Percentiles rank a stretch among this genome's conserved stretches.
These are phyloP conservation scores for Andrena dorsata DNA, from an alignment of 2,888 invertebrate genomes.

Conservation along the genomic window DNA sequence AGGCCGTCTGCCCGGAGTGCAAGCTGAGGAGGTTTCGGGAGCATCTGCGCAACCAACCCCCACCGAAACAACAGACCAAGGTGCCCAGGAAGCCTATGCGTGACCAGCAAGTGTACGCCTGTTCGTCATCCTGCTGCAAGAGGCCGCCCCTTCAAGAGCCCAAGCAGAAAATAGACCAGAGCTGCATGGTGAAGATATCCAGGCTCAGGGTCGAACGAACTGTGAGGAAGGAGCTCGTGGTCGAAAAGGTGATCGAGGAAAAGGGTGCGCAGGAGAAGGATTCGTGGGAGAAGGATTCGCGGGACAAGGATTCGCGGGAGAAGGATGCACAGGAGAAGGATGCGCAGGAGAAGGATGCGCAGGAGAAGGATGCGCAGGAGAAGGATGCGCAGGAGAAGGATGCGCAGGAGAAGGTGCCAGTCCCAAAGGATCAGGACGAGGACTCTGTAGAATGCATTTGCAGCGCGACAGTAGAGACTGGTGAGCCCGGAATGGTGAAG, in stretches of 20 bases:
- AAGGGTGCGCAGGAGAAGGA: background rate
- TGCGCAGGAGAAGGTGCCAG: background rate
- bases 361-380: background rate
- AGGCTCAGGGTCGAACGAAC: slow-evolving; percentile 15
- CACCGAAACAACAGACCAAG: slow-evolving; percentile 3
- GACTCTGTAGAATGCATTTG: slow-evolving; percentile 43
- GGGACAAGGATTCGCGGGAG: background rate
- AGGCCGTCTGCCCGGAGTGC: slow-evolving; percentile 48
- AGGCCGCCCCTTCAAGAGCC: background rate
- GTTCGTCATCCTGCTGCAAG: background rate
- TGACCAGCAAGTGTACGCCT: slow-evolving; percentile 19
- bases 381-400: background rate
- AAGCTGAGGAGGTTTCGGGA: slow-evolving; percentile 12
- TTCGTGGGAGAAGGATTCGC: background rate
- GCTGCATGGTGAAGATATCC: slow-evolving; percentile 70
- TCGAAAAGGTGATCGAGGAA: background rate
- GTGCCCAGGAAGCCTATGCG: slow-evolving; percentile 4
- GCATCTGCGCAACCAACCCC: background rate
- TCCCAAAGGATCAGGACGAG: background rate
- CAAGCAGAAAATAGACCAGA: slow-evolving; percentile 67
- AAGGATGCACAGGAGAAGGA: background rate
- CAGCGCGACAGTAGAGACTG: slow-evolving; percentile 10
- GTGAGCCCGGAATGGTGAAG: background rate
- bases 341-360: background rate
- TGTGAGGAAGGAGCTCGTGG: background rate